Evolutionary conservation across 2,113 vertebrate species (phyloP).

Genomic region (Myanophis thanlyinensis): DNA sequence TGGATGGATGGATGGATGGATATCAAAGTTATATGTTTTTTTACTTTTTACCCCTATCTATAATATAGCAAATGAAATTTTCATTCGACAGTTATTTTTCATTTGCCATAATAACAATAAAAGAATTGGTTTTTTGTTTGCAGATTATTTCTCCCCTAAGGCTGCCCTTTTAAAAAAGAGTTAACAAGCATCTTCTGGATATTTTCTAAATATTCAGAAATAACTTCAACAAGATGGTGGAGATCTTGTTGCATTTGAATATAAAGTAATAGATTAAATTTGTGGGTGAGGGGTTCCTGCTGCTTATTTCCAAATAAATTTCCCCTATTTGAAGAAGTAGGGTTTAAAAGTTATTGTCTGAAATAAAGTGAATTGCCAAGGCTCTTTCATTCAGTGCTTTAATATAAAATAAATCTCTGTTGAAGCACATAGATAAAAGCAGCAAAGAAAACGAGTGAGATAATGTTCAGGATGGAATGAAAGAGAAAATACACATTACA

Average conservation of each 20-base stretch:
- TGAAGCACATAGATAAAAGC: not conserved
- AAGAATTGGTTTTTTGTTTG: not conserved
- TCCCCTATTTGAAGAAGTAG: not conserved
- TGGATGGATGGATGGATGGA: too few relatives aligned
- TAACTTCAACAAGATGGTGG: not conserved
- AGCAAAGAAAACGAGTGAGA: too few relatives aligned
- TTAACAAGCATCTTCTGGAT: not conserved
- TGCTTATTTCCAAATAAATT: not conserved
- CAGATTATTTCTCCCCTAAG: not conserved
- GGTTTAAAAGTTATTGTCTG: not conserved
- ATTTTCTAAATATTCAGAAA: not conserved
- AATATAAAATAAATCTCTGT: not conserved
- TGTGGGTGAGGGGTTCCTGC: not conserved
- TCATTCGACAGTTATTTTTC: not conserved
- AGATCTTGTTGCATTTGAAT: not conserved
- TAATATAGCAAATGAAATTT: not conserved
- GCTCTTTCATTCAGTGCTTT: not conserved
- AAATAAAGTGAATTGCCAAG: not conserved
- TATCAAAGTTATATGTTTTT: not conserved
- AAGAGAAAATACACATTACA: not conserved
- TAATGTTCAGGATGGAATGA: not conserved
- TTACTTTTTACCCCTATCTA: not conserved
- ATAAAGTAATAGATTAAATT: not conserved
- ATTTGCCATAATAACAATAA: not conserved
- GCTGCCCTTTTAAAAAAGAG: not conserved